Base-by-base conservation (phyloP, 2,113 vertebrate species). In the Nothocercus nigrocapillus region DNA sequence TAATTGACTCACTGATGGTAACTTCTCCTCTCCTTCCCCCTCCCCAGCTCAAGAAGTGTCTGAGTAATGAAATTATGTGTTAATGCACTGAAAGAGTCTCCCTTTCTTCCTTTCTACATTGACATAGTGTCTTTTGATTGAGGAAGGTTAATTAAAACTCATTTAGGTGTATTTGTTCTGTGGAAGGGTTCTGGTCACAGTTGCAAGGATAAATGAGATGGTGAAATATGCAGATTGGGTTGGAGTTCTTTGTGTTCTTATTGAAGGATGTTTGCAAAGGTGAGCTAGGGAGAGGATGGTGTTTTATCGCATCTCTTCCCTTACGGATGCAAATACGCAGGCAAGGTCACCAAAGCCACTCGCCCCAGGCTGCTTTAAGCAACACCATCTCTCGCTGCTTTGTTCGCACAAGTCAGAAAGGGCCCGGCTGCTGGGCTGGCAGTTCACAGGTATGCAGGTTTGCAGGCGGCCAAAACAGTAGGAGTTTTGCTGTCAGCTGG, bases 111-210 rank as follows among this genome's bases (percentile, higher is more conserved):
- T 63, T 93, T 91, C 38, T 88, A 45, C 53, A 7, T 91, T 97
- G 96, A 98, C 95, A 95, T 91, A 97, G 96, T 97, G 96, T 93
- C 94, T 97, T 98, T 96, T 97, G 96, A 98, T 96, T 62, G 97
- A 96, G 88, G 95, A 92, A 96, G 91, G 95, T 97, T 98, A 95
- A 98, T 98, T 98, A 97, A 97, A 97, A 95, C 92, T 97, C 96
- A 97, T 97, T 97, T 95, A 96, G 95, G 90, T 92, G 36, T 93
- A 95, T 97, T 96, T 97, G 91, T 94, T 97, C 95, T 79, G 79
- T 94, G 67, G 68, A 85, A 95, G 82, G 75, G 56, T 91, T 91
- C 32, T 3, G 51, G 82, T 93, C 58, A 38, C 51, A 76, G 72
- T 94, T 88, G 82, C 59, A 86, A 94, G 82, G 42, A 66, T 90